phyloP scores from a whole-genome alignment of 2,113 vertebrate genomes.

The Neodon shergylaensis region DNA sequence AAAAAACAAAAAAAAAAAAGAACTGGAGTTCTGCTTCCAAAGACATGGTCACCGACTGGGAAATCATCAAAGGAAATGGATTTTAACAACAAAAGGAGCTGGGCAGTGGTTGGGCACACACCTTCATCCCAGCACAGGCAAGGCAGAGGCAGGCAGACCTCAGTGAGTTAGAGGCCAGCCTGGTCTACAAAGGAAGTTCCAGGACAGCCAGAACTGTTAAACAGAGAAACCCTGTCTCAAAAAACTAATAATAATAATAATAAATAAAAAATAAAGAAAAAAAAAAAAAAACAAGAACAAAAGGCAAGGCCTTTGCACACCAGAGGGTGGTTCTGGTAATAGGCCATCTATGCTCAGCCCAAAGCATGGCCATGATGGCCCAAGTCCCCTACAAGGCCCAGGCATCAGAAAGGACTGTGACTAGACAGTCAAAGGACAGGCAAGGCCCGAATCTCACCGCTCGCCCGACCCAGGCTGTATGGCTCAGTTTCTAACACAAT shows the following conservation, averaged over 20 bases:
- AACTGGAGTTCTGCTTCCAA: conserved; percentile 35
- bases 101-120: no score
- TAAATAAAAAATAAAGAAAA: no score
- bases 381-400: conserved; percentile 30
- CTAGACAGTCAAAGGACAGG: background rate
- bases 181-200: no score
- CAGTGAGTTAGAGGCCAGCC: no score
- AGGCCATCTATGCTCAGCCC: background rate
- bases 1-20: no score
- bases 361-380: conserved; percentile 44
- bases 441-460: background rate
- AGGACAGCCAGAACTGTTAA: no score
- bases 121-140: no score
- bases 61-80: background rate
- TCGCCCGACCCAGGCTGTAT: background rate
- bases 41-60: conserved; percentile 20
- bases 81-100: conserved; percentile 43
- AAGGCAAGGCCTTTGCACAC: conserved; percentile 19
- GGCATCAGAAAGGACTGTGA: conserved; percentile 10
- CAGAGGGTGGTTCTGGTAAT: background rate
- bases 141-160: no score
- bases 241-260: no score
- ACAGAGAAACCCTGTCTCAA: no score
- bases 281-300: no score
- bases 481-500: background rate